Conservation (phyloP, 2,888 invertebrate genomes). For the Agrochola lota region DNA sequence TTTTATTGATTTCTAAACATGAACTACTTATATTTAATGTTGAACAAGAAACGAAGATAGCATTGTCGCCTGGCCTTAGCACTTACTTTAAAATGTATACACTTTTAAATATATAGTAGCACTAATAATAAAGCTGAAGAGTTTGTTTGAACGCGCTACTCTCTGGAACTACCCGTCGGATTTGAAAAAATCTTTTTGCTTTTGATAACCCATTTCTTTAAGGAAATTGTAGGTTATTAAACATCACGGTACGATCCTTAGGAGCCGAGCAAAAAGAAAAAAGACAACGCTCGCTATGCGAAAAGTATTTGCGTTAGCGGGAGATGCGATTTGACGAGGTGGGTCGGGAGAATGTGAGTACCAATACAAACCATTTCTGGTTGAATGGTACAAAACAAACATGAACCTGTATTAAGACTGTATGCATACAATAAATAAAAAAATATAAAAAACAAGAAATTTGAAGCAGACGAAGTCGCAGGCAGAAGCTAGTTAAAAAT, state of each 20-base stretch:
- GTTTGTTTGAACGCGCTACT: background rate
- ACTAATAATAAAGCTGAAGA: background rate
- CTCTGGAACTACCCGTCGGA: background rate
- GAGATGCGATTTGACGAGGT: background rate
- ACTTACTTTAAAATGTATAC: background rate
- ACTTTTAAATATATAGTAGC: background rate
- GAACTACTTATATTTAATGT: background rate
- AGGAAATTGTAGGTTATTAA: background rate
- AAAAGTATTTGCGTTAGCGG: background rate
- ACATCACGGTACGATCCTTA: background rate
- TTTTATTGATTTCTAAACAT: constrained; percentile 2
- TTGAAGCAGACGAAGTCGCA: background rate
- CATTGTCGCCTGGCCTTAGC: background rate
- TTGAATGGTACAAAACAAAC: too few relatives aligned
- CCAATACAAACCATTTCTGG: too few relatives aligned
- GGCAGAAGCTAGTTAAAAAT: background rate
- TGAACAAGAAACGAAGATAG: background rate
- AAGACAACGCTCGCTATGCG: background rate
- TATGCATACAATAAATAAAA: too few relatives aligned
- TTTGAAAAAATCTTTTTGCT: background rate
- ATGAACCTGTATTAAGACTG: too few relatives aligned
- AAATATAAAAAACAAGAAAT: background rate
- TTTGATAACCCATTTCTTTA: too few relatives aligned
- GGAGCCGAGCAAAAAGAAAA: background rate
- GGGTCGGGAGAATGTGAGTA: background rate